Base-by-base conservation (phyloP, 1,140 invertebrate species). In the Helicoverpa armigera region DNA sequence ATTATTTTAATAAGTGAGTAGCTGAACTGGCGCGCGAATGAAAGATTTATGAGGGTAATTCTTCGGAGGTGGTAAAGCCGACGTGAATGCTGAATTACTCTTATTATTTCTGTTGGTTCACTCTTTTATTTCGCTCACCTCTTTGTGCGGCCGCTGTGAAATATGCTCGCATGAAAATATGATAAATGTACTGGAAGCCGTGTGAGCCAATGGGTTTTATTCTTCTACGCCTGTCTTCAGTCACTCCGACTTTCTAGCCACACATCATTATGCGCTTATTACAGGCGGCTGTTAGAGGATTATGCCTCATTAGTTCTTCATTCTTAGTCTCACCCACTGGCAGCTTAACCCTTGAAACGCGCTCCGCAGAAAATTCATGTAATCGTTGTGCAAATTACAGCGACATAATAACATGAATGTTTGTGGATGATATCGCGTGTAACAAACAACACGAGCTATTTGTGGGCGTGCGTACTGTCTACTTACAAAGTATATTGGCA, bases 21-120 rank as follows among this genome's bases (percentile, higher is more conserved):
- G 74, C 23, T 53, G 74, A 60, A 75, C 31, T 75, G 74, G 67
- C 73, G 76, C 63, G 70, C 80, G 79, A 84, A 85, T 85, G 65
- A 81, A 82, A 86, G 81, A 86, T 85, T 86, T 86, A 86, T 86
- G 80, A 82, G 79, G 75, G 70, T 80, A 50, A 72, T 79, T 79
- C 77, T 79, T 70, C 54, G 9, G 67, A 79, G 77, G 77, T 70
- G 65, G 60, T 72, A 79, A 72, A 79, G 54, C 29, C 67, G 67
- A 51, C 54, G 65, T 56, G 31, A 56, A 79, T 77, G 76, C 63
- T 69, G 51, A 77, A 77, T 78, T 56, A 78, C 76, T 78, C 61
- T 51, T 69, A 78, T 78, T 78, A 67, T 78, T 78, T 78, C 76
- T 69, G 50, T 56, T 78, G 69, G 50, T 78, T 78, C 31, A 69